Evolutionary conservation across 2,888 invertebrate species (phyloP), one percentile per base, ranked within the genome.

Genomic region (Platycnemis pennipes): DNA sequence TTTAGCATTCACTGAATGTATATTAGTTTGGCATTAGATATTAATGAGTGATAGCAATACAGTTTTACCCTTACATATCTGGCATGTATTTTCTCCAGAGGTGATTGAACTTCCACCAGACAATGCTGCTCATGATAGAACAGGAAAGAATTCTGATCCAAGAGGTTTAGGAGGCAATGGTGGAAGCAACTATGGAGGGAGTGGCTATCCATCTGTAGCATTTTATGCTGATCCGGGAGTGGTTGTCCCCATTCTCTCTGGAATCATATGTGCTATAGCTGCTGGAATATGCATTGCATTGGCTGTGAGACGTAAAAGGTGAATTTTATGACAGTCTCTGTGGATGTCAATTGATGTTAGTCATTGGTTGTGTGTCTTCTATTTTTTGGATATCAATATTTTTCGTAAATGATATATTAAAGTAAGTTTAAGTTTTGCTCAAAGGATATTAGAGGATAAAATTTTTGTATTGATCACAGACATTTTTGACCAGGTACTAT

Each of bases 251-350:
- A 96, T 97, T 3, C 95, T 96, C 63, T 97, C 97, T 91, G 96
- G 96, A 0, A 96, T 97, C 22, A 96, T 97, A 49, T 96, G 97
- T 88, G 96, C 97, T 56, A 95, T 96, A 45, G 97, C 97, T 44
- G 96, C 96, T 0, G 96, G 96, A 11, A 96, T 97, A 31, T 96
- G 97, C 89, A 96, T 97, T 88, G 96, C 96, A 94, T 96, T 97
- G 22, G 96, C 96, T 95, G 95, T 96, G 16, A 63, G 88, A 31
- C 69, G 94, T 94, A 88, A 77, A 85, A 88, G 86, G 77, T 86
- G 5, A 94, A 46, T 85, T 26, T 56, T 42, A 45, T 44, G 1
- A 4, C 37, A 89, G 46, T 46, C 44, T 94, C 8, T 49, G 37
- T 94, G 44, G 63, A 85, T 94, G 19, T 94, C 49, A 16, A 63